Conservation (phyloP, 2,888 invertebrate genomes). For the Heliconius charithonia region DNA sequence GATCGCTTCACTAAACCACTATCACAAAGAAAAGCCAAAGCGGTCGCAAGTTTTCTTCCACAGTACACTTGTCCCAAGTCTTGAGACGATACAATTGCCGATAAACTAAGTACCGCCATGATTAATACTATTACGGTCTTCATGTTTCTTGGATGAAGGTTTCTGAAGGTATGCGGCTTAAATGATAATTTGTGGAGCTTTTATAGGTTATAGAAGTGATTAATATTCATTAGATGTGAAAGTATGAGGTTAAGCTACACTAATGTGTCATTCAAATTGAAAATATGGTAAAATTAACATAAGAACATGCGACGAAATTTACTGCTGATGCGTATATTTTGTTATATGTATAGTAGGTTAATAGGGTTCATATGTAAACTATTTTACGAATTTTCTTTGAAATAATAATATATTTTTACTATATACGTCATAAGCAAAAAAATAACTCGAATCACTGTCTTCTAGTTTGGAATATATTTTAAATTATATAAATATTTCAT, state of each 20-base stretch:
- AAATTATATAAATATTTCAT: background rate
- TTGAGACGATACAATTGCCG: conserved; percentile 7
- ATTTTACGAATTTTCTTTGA: too few species aligned
- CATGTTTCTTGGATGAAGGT: conserved; percentile 9
- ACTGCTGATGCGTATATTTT: too few species aligned
- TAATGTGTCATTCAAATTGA: too few species aligned
- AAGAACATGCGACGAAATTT: too few species aligned
- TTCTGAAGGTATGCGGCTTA: background rate
- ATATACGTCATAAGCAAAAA: too few species aligned
- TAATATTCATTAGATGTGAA: too few species aligned
- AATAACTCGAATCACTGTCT: too few species aligned
- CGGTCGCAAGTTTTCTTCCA: conserved; percentile 43
- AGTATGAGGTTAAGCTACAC: too few species aligned
- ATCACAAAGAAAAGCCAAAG: conserved; percentile 45
- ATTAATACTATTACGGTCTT: conserved; percentile 21
- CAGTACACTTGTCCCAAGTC: conserved; percentile 32
- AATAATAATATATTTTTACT: too few species aligned
- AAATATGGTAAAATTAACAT: background rate
- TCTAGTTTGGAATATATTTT: too few species aligned
- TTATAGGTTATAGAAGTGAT: background rate
- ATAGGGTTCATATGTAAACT: too few species aligned
- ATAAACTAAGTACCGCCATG: conserved; percentile 17
- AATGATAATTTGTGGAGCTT: background rate
- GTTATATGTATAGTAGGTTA: too few species aligned
- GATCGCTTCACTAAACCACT: conserved; percentile 43